Evolutionary conservation across 2,113 vertebrate species (phyloP).

Genomic region (Brachyistius frenatus): DNA sequence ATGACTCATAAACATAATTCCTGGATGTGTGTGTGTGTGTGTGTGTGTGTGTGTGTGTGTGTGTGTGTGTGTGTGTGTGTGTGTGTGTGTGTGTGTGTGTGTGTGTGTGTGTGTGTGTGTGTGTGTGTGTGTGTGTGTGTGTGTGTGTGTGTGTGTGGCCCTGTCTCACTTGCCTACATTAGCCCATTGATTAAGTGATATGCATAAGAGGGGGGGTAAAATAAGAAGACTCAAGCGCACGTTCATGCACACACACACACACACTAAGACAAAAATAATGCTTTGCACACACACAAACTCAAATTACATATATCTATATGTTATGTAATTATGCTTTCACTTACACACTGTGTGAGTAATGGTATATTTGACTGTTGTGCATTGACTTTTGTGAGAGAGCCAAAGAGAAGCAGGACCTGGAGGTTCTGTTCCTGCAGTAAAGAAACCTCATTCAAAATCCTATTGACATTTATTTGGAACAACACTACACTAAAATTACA

Average conservation of each 20-base stretch:
- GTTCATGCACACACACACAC: neutral
- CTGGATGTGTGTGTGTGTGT: slow-evolving; percentile 20
- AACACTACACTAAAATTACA: no score
- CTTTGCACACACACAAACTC: neutral
- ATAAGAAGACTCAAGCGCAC: neutral
- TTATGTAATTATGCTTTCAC: neutral
- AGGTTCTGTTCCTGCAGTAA: no score
- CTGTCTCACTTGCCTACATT: slow-evolving; percentile 15
- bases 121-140: slow-evolving; percentile 17
- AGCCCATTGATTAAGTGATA: slow-evolving; percentile 37
- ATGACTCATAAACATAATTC: slow-evolving; percentile 49
- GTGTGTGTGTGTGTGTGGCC: neutral
- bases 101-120: slow-evolving; percentile 3
- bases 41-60: slow-evolving; percentile 22
- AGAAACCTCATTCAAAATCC: no score
- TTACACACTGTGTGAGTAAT: neutral
- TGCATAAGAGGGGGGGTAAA: slow-evolving; percentile 2
- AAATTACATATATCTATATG: neutral
- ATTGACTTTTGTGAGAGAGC: neutral
- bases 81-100: slow-evolving; percentile 20
- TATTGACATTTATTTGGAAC: no score
- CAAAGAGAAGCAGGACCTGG: neutral
- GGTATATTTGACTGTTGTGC: neutral
- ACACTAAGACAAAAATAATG: neutral
- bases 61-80: neutral